Conservation (phyloP, 2,888 invertebrate species). For the Drosophila infuscata region DNA sequence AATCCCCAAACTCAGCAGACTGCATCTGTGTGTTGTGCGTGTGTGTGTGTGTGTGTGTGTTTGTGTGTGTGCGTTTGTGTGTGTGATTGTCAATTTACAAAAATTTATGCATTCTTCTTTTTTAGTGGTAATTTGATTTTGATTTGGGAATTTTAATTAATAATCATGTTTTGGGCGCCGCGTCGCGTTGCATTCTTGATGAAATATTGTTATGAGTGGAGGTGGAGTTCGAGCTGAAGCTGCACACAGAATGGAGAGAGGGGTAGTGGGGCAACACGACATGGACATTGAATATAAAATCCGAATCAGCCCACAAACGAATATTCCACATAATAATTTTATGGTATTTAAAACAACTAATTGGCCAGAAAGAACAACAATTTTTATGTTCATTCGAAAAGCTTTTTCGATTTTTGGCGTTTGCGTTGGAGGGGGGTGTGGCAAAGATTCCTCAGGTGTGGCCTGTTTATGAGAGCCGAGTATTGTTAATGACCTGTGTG, state of each 20-base stretch:
- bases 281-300: constrained; percentile 45
- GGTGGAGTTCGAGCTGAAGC: background rate
- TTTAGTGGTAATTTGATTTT: constrained; percentile 80
- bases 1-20: constrained; percentile 10
- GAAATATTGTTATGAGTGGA: constrained; percentile 57
- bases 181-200: constrained; percentile 54
- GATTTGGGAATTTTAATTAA: constrained; percentile 82
- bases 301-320: constrained; percentile 35
- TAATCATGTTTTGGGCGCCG: constrained; percentile 68
- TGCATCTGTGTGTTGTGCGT: constrained; percentile 8
- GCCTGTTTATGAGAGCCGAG: constrained; percentile 31
- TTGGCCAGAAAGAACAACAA: constrained; percentile 52
- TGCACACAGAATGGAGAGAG: background rate
- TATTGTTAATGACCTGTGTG: constrained; percentile 32
- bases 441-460: constrained; percentile 45
- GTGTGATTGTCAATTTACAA: constrained; percentile 49
- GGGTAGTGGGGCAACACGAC: constrained; percentile 22
- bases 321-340: constrained; percentile 59
- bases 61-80: constrained; percentile 24
- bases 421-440: background rate
- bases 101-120: constrained; percentile 71
- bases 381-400: constrained; percentile 31
- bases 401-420: constrained; percentile 22
- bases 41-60: constrained; percentile 29
- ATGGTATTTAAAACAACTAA: constrained; percentile 70